These are phyloP conservation scores for Pyxicephalus adspersus DNA, from an alignment of 2,113 vertebrate genomes.

Conservation along the genomic window DNA sequence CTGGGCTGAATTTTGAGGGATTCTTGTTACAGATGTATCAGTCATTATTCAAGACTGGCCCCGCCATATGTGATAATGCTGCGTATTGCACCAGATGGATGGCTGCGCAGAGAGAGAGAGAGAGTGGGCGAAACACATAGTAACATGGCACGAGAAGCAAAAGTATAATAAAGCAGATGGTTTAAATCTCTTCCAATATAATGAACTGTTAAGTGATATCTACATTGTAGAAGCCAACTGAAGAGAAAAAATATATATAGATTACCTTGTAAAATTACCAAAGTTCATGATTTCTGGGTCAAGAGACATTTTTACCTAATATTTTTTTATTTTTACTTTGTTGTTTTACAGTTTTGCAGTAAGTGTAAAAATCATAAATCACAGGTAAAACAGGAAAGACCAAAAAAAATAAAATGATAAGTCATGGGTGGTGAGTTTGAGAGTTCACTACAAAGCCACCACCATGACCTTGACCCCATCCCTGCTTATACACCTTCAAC, in stretches of 20 bases:
- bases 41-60: conserved; percentile 39
- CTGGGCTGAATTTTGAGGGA: neutral
- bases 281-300: too few relatives aligned
- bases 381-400: too few relatives aligned
- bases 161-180: conserved; percentile 43
- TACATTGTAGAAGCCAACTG: neutral
- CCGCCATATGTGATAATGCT: conserved; percentile 20
- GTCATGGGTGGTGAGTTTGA: too few relatives aligned
- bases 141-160: conserved; percentile 23
- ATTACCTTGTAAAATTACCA: neutral
- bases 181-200: conserved; percentile 45
- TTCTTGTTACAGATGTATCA: conserved; percentile 31
- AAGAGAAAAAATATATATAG: neutral
- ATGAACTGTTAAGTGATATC: conserved; percentile 29
- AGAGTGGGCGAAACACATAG: conserved; percentile 8
- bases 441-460: too few relatives aligned
- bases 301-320: too few relatives aligned
- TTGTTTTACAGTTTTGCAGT: too few relatives aligned
- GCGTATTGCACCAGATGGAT: conserved; percentile 32
- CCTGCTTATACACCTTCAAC: too few relatives aligned
- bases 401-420: too few relatives aligned
- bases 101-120: neutral
- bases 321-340: too few relatives aligned
- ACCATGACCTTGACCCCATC: too few relatives aligned
- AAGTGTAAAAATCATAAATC: too few relatives aligned